A percentile compares a stretch with the other conserved stretches of the same genome.
These are phyloP conservation scores for Neoscelio sp. DNA, from an alignment of 2,888 invertebrate species.

Conservation along the genomic window DNA sequence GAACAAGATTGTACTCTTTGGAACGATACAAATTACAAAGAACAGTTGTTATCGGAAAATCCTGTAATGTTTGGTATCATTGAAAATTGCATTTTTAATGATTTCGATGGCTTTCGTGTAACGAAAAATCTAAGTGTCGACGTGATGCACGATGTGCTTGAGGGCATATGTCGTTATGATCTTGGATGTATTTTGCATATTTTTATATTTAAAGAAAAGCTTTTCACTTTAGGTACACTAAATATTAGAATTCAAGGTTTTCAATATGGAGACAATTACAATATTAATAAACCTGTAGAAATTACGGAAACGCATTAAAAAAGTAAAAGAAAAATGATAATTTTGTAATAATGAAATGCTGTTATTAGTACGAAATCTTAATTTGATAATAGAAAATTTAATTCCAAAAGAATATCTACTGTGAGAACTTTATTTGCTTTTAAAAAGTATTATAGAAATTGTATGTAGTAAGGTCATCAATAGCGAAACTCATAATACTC, in stretches of 20 bases:
- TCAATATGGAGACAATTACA: slow-evolving; percentile 62
- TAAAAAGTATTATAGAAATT: slow-evolving; percentile 61
- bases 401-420: slow-evolving; percentile 55
- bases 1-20: slow-evolving; percentile 60
- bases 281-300: slow-evolving; percentile 61
- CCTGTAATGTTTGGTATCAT: slow-evolving; percentile 41
- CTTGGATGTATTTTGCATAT: slow-evolving; percentile 63
- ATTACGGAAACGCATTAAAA: slow-evolving; percentile 47
- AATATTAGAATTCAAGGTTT: slow-evolving; percentile 65
- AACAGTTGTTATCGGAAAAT: slow-evolving; percentile 46
- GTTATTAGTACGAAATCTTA: slow-evolving; percentile 55
- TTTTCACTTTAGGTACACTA: slow-evolving; percentile 54
- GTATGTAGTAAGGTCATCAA: slow-evolving; percentile 37
- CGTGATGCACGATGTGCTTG: slow-evolving; percentile 67
- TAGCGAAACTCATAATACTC: slow-evolving; percentile 10
- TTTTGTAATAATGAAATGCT: slow-evolving; percentile 69
- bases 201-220: slow-evolving; percentile 60
- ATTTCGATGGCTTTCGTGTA: slow-evolving; percentile 47
- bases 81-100: slow-evolving; percentile 58
- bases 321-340: slow-evolving; percentile 45
- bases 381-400: slow-evolving; percentile 63
- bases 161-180: slow-evolving; percentile 68
- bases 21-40: slow-evolving; percentile 48
- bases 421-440: slow-evolving; percentile 59
- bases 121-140: slow-evolving; percentile 63